Evolutionary conservation across 2,797 vertebrate species (phyloP).

Genomic region (Thalassophryne amazonica): DNA sequence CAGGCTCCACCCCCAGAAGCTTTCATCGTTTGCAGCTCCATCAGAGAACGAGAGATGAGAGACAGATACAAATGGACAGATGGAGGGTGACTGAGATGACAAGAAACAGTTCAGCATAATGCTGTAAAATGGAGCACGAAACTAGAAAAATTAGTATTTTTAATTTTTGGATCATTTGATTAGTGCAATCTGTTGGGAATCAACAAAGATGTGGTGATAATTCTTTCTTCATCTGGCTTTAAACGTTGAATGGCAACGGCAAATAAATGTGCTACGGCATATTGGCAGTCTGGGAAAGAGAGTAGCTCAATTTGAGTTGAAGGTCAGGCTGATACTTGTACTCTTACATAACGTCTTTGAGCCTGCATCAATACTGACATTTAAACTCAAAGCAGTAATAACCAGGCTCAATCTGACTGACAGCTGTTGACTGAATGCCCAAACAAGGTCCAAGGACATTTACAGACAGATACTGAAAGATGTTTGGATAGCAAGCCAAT

Average conservation of each 20-base stretch:
- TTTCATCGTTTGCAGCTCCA: slow-evolving; percentile 67
- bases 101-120: slow-evolving; percentile 48
- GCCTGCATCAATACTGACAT: slow-evolving; percentile 47
- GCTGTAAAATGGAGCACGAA: slow-evolving; percentile 53
- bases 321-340: slow-evolving; percentile 28
- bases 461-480: too few species aligned
- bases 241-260: neutral
- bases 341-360: slow-evolving; percentile 12
- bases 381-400: slow-evolving; percentile 34
- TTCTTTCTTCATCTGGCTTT: slow-evolving; percentile 14
- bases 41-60: slow-evolving; percentile 37
- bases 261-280: slow-evolving; percentile 18
- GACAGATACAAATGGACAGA: slow-evolving; percentile 63
- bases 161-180: slow-evolving; percentile 33
- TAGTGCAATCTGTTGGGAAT: slow-evolving; percentile 20
- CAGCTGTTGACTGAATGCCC: slow-evolving; percentile 11
- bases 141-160: slow-evolving; percentile 51
- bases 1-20: slow-evolving; percentile 70
- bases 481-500: too few species aligned
- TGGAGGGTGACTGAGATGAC: slow-evolving; percentile 53
- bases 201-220: slow-evolving; percentile 26
- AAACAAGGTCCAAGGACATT: slow-evolving; percentile 8
- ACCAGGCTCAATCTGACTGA: slow-evolving; percentile 5
- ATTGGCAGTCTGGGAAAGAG: slow-evolving; percentile 9
- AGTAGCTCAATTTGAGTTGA: slow-evolving; percentile 43